Base-by-base conservation (phyloP, 1,140 invertebrate species). In the Catajapyx aquilonaris region DNA sequence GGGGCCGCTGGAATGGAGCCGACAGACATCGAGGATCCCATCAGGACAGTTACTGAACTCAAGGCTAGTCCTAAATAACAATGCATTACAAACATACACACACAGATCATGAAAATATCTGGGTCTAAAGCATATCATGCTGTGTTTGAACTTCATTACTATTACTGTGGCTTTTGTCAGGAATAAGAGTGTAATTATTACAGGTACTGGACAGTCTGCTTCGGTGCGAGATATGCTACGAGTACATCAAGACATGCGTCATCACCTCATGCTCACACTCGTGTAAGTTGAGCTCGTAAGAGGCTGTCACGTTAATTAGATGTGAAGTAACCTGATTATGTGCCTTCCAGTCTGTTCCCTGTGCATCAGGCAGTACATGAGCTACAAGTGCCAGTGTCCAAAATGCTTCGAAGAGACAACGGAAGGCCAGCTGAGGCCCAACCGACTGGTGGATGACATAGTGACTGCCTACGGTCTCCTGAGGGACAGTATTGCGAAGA, bases 331-430 rank as follows among this genome's bases (percentile, higher is more conserved):
- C 16, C 15, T 19, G 16, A 19, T 32, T 20, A 10, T 42, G 44
- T 37, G 36, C 35, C 51, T 52, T 57, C 32, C 46, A 69, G 67
- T 63, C 54, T 69, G 67, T 47, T 68, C 65, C 0, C 31, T 66
- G 5, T 69, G 67, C 37, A 68, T 69, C 22, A 52, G 66, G 40
- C 62, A 60, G 32, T 66, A 59, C 44, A 52, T 69, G 31, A 55
- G 57, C 37, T 65, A 61, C 31, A 65, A 64, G 48, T 57, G 55
- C 0, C 54, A 64, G 37, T 69, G 67, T 45, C 67, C 67, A 9
- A 44, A 46, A 11, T 69, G 67, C 49, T 65, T 57, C 39, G 48
- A 56, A 39, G 55, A 61, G 46, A 54, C 56, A 23, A 57, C 55
- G 40, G 65, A 66, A 37, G 57, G 56, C 41, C 57, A 65, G 41